phyloP scores from a whole-genome alignment of 2,888 invertebrate species.

The Cheilosia urbana region DNA sequence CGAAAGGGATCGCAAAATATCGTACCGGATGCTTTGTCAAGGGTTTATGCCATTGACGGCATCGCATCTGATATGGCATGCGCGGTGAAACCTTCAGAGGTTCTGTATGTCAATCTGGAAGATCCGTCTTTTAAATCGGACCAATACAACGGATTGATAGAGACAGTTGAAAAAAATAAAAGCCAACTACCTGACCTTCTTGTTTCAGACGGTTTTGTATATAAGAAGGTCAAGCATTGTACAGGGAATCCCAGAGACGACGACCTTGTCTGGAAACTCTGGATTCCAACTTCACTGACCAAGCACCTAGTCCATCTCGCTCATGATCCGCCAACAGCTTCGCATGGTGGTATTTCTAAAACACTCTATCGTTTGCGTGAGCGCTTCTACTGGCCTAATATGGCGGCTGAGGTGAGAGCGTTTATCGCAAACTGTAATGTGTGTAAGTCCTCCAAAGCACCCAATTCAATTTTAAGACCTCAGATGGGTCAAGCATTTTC shows the following conservation, averaged over 20 bases:
- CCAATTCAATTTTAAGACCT: constrained; percentile 1
- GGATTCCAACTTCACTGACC: no score
- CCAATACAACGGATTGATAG: neutral
- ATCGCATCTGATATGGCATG: neutral
- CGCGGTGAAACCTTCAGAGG: neutral
- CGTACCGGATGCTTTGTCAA: no score
- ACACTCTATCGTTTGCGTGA: neutral
- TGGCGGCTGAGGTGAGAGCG: neutral
- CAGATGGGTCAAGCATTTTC: neutral
- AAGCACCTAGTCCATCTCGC: neutral
- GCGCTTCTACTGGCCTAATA: constrained; percentile 17
- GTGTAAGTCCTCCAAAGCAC: neutral
- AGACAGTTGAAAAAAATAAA: neutral
- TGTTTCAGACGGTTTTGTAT: no score
- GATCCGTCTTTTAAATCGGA: neutral
- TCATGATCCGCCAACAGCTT: neutral
- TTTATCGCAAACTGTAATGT: neutral
- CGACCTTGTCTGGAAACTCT: no score
- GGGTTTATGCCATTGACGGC: no score
- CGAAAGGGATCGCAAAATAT: no score
- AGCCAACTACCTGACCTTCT: no score
- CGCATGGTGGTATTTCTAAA: neutral
- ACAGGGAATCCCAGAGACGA: no score
- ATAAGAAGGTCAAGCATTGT: no score
- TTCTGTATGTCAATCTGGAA: neutral